phyloP scores from a whole-genome alignment of 2,113 vertebrate species.

The Noctilio leporinus region DNA sequence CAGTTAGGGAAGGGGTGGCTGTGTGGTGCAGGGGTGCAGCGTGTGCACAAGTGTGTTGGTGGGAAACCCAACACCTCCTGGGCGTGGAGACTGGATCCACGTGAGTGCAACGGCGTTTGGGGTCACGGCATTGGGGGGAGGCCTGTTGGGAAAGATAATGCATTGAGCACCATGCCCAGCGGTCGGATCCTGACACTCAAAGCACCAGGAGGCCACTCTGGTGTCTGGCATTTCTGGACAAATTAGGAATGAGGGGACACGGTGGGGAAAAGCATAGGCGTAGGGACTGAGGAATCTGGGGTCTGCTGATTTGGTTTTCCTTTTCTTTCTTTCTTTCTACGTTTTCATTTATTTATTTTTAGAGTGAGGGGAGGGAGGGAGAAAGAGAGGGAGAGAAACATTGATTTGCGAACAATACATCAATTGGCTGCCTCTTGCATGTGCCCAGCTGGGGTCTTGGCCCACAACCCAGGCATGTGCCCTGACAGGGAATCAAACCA shows the following conservation, averaged over 20 bases:
- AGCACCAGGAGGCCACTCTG: neutral
- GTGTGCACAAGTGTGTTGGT: neutral
- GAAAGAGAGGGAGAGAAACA: too few species aligned
- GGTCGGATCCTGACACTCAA: rapidly evolving
- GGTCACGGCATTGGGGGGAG: neutral
- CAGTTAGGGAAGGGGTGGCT: neutral
- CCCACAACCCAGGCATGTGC: too few species aligned
- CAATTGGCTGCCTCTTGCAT: too few species aligned
- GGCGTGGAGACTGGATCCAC: rapidly evolving
- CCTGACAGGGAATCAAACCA: too few species aligned
- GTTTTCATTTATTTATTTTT: too few species aligned
- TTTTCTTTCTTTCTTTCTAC: neutral
- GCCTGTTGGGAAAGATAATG: neutral
- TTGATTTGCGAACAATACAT: too few species aligned
- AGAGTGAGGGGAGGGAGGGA: too few species aligned
- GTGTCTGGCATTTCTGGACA: neutral
- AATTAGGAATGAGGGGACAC: neutral
- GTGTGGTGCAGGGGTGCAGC: neutral
- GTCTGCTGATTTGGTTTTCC: neutral
- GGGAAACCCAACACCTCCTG: neutral
- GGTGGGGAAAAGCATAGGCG: neutral
- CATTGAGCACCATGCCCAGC: neutral
- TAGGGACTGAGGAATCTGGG: neutral
- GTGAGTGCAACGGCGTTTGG: neutral
- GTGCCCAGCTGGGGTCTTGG: too few species aligned